A percentile compares a stretch with the other conserved stretches of the same genome.
phyloP scores from a whole-genome alignment of 2,113 vertebrate genomes.

The Harpagus bidentatus region DNA sequence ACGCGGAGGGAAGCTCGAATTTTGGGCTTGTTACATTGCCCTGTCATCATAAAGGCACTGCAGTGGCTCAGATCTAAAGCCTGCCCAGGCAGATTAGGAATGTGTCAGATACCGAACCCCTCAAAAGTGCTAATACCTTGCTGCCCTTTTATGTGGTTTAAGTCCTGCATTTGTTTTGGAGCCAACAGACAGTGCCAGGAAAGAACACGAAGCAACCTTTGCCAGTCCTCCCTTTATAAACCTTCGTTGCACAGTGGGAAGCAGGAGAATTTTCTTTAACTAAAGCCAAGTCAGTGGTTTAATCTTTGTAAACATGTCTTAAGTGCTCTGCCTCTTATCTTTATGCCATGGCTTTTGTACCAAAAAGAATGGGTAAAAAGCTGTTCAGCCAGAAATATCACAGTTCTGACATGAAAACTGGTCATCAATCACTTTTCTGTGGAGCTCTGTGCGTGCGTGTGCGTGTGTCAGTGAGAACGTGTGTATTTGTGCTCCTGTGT shows the following conservation, averaged over 20 bases:
- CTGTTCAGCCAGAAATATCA: constrained; percentile 26
- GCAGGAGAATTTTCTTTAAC: constrained; percentile 58
- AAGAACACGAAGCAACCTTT: constrained; percentile 40
- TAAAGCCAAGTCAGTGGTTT: constrained; percentile 66
- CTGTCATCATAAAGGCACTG: not conserved
- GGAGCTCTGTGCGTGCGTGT: not conserved
- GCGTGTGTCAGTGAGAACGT: not conserved
- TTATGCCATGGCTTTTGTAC: constrained; percentile 33
- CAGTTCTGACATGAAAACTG: constrained; percentile 12
- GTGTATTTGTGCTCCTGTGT: not conserved
- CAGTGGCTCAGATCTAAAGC: constrained; percentile 25
- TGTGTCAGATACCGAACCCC: constrained; percentile 33
- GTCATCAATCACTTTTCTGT: constrained; percentile 39
- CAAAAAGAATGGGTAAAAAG: constrained; percentile 40
- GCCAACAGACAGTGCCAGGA: constrained; percentile 25
- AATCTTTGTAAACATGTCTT: constrained; percentile 63
- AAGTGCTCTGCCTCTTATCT: constrained; percentile 69
- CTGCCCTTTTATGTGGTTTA: constrained; percentile 60
- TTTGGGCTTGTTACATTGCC: not conserved
- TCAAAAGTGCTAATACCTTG: constrained; percentile 48
- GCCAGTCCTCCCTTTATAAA: constrained; percentile 50
- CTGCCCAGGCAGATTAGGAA: constrained; percentile 46
- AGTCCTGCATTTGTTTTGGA: constrained; percentile 27
- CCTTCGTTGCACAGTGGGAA: constrained; percentile 46
- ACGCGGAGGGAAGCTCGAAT: not conserved